Base-by-base conservation (phyloP, 2,888 invertebrate genomes). In the Hesperia comma region DNA sequence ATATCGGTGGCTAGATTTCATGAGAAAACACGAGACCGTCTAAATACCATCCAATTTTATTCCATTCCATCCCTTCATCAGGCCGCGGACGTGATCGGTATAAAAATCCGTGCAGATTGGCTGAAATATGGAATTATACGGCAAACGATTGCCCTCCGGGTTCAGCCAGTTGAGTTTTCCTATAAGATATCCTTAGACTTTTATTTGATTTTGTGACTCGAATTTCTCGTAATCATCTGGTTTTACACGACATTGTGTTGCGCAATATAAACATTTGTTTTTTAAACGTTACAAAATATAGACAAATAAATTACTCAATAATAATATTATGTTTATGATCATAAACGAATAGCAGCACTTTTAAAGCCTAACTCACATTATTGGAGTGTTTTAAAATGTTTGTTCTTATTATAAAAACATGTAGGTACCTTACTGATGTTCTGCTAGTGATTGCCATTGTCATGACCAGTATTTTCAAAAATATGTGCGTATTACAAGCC, bases 121-220 rank as follows among this genome's bases (percentile, higher is more conserved):
- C 56, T 63, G 63, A 63, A 63, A 63, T 63, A 63, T 63, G 63
- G 55, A 56, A 63, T 63, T 63, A 63, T 63, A 63, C 53, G 40
- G 46, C 46, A 41, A 54, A 49, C 63, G 63, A 63, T 55, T 46
- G 63, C 41, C 63, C 49, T 6, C 17, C 7, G 56, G 56, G 37
- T 15, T 41, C 63, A 40, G n/a, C 21, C 56, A 43, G 37, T 63
- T 56, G 56, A 37, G 37, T 57, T 57, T 40, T 49, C 63, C 49
- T 56, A 63, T n/a, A 46, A 46, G 43, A 41, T 26, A 61, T 32
- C 33, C 33, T 32, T 33, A 49, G 14, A 51, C 37, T 40, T 61
- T 21, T 37, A 32, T 61, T 53, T 15, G 19, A 32, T 43, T 62
- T 55, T 56, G 33, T 56, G 56, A 56, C 33, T 56, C 14, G 43